Conservation (phyloP, 2,888 invertebrate species). For the Eupithecia subumbrata region DNA sequence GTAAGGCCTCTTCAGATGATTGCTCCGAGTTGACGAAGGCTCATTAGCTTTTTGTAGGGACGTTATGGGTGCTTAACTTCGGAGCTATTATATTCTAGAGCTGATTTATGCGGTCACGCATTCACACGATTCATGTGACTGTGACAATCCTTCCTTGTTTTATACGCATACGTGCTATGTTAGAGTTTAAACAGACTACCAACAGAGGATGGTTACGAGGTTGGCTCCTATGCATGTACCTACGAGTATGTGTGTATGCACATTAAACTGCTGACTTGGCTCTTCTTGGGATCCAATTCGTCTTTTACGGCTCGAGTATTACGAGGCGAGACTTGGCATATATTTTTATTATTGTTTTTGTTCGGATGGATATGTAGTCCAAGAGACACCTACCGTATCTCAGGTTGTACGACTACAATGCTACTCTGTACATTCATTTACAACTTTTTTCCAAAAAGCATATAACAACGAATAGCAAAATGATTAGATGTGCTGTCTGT, state of each 20-base stretch:
- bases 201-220: not conserved
- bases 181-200: not conserved
- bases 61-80: constrained; percentile 34
- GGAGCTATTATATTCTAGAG: constrained; percentile 2
- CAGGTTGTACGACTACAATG: too few relatives aligned
- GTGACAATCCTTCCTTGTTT: not conserved
- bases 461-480: too few relatives aligned
- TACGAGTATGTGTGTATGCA: too few relatives aligned
- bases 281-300: not conserved
- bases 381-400: too few relatives aligned
- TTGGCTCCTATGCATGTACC: not conserved
- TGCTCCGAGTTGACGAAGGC: constrained; percentile 42
- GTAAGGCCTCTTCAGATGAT: constrained; percentile 42
- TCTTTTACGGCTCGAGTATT: not conserved
- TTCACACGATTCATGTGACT: not conserved
- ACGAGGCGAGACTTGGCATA: too few relatives aligned
- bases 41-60: constrained; percentile 47
- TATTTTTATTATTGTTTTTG: too few relatives aligned
- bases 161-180: not conserved
- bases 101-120: not conserved
- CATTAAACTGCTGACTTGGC: not conserved
- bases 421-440: too few relatives aligned
- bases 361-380: too few relatives aligned
- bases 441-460: too few relatives aligned
- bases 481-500: too few relatives aligned